phyloP scores from a whole-genome alignment of 2,113 vertebrate genomes.

The Stegastes partitus region DNA sequence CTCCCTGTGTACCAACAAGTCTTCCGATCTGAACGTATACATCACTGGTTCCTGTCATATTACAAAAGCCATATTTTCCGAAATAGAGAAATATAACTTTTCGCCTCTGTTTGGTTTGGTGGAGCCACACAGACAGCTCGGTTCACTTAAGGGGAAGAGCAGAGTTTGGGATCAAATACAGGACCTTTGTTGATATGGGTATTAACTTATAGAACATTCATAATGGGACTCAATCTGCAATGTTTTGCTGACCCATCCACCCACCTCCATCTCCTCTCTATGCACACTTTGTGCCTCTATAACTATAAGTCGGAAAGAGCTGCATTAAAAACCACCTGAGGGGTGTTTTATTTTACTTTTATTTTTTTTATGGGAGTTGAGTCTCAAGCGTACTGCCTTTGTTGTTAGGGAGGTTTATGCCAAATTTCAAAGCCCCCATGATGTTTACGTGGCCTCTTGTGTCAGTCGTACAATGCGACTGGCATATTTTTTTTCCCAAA shows the following conservation, averaged over 20 bases:
- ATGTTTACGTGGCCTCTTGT: background rate
- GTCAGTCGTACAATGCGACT: background rate
- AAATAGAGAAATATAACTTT: no score
- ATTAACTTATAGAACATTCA: background rate
- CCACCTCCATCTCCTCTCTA: background rate
- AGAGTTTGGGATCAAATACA: background rate
- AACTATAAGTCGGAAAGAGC: no score
- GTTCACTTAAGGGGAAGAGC: background rate
- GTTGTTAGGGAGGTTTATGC: no score
- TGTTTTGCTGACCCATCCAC: no score
- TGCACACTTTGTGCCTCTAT: no score
- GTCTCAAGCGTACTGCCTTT: no score
- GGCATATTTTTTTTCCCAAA: background rate
- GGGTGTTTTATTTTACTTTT: no score
- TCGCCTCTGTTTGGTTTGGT: background rate
- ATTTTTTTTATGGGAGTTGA: no score
- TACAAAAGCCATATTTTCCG: background rate
- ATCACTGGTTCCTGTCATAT: background rate
- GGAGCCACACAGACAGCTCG: background rate
- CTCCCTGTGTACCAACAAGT: background rate
- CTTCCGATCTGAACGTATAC: background rate
- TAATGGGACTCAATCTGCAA: no score
- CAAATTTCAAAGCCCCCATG: no score
- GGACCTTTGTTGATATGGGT: background rate
- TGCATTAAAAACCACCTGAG: no score